Base-by-base conservation (phyloP, 2,797 vertebrate genomes). In the Hypotaenidia okinawae region DNA sequence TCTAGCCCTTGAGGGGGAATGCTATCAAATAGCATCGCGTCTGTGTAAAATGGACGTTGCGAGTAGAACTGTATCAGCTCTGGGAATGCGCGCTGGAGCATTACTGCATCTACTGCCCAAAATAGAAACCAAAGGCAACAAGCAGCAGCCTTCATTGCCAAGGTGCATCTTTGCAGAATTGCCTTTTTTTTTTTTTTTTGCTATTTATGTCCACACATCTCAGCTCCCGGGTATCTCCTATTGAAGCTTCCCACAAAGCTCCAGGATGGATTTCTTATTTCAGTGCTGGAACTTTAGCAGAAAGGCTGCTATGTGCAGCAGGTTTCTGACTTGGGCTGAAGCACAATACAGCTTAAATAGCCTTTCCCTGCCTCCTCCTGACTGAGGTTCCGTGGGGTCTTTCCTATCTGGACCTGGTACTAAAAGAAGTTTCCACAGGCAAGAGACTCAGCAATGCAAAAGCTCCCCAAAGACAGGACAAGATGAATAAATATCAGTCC, bases 31-130 rank as follows among this genome's bases (percentile, higher is more conserved):
- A 54, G 32, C 61, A 11, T 10, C 3, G 57, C 41, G 10, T 43
- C 73, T 77, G 55, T 47, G 30, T 33, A 25, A 64, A 83, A 57
- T 10, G 47, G 77, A 69, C 1, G 1, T 64, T 77, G 35, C 2
- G 19, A 27, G 57, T 11, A 39, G 61, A 58, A 45, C 63, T 28
- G 39, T 11, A 54, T n/a, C 35, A 8, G 81, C 61, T 16, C 55
- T 32, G n/a, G 84, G 51, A 52, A 51, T 2, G 62, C 3, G 18
- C 88, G 23, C 35, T 63, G 78, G 90, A 68, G 73, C 24, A 6
- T 89, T 35, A 15, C 72, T 24, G 74, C 83, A 84, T 63, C 76
- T n/a, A 5, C 68, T 35, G 80, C 83, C 84, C 70, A 76, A 75
- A 79, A 90, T 0, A 91, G 66, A 69, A 89, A 74, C 41, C 62